Evolutionary conservation across 2,797 vertebrate species (phyloP).

Genomic region (Dendrocincla tyrannina): DNA sequence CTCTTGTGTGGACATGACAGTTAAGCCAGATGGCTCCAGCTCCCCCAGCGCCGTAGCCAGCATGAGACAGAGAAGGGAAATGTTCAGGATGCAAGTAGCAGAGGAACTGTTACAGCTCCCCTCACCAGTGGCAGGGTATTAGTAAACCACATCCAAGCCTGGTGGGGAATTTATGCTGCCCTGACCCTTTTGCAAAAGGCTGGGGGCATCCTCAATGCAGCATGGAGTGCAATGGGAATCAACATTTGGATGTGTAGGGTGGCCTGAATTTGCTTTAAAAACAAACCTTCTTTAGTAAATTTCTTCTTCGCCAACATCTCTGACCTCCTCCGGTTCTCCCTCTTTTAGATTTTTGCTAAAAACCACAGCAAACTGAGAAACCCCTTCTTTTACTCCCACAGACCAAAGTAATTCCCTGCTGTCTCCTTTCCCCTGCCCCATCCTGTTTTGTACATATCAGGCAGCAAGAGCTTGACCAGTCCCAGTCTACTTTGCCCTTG

Average conservation of each 20-base stretch:
- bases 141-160: neutral
- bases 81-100: neutral
- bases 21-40: neutral
- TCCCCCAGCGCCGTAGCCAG: neutral
- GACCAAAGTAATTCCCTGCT: neutral
- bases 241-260: neutral
- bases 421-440: neutral
- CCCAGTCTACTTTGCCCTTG: neutral
- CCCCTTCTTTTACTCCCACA: neutral
- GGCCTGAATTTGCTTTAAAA: neutral
- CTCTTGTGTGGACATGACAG: neutral
- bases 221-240: neutral
- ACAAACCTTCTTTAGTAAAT: neutral
- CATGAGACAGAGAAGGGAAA: neutral
- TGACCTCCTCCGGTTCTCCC: neutral
- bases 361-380: neutral
- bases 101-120: neutral
- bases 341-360: neutral
- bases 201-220: neutral
- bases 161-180: neutral
- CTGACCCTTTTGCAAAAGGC: neutral
- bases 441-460: neutral
- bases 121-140: neutral
- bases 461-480: neutral
- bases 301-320: neutral